Percentiles rank a stretch among this genome's conserved stretches.
These are phyloP conservation scores for Neofelis nebulosa DNA, from an alignment of 2,113 vertebrate species.

Conservation along the genomic window DNA sequence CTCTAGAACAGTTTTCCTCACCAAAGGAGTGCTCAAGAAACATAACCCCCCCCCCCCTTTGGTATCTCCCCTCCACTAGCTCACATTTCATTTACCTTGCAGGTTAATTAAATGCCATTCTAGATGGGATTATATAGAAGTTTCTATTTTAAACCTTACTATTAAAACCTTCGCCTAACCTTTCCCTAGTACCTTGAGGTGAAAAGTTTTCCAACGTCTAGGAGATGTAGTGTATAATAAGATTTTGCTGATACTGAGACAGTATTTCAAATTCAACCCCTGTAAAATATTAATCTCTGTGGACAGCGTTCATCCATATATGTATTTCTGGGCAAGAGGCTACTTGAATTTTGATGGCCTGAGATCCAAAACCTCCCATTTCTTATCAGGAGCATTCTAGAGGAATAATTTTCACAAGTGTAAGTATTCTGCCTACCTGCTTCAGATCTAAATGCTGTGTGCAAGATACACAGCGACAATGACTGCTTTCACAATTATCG, in stretches of 20 bases:
- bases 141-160: not conserved
- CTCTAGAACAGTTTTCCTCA: not conserved
- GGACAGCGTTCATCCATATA: not conserved
- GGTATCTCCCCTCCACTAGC: not conserved
- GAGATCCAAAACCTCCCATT: not conserved
- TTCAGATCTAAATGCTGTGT: not conserved
- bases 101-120: not conserved
- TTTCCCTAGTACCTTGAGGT: not conserved
- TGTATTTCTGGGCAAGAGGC: not conserved
- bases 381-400: not conserved
- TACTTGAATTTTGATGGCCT: not conserved
- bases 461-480: not conserved
- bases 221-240: not conserved
- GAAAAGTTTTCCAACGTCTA: not conserved
- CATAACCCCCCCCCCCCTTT: not conserved
- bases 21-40: not conserved
- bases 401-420: not conserved
- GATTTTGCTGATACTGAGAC: not conserved
- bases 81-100: not conserved
- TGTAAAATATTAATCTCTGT: not conserved
- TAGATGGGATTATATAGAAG: not conserved
- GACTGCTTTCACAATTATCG: accelerated
- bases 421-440: not conserved
- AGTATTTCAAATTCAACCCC: not conserved
- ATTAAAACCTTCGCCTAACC: not conserved